A percentile compares a stretch with the other conserved stretches of the same genome.
Evolutionary conservation across 2,797 vertebrate species (phyloP).

Genomic region (Sciurus carolinensis): DNA sequence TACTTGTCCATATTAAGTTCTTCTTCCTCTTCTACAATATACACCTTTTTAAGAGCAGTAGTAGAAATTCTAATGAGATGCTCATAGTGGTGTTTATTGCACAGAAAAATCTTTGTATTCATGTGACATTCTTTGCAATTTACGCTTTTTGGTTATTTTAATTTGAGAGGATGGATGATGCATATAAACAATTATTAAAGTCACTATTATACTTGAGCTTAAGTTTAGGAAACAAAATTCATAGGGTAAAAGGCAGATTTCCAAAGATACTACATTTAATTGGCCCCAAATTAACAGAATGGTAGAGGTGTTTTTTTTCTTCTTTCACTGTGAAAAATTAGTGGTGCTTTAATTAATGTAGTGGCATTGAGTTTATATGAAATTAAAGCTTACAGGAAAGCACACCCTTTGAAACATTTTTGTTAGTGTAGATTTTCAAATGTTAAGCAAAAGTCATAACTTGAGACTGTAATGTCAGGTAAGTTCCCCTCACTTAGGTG

Average conservation of each 20-base stretch:
- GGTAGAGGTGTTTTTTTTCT: not conserved
- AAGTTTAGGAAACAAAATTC: constrained; percentile 56
- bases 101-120: constrained; percentile 26
- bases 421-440: constrained; percentile 3
- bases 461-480: not conserved
- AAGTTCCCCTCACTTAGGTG: too few species aligned
- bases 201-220: constrained; percentile 3
- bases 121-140: not conserved
- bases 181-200: constrained; percentile 60
- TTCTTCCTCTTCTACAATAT: not conserved
- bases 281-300: constrained; percentile 57
- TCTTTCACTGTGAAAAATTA: constrained; percentile 65
- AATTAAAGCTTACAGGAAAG: constrained; percentile 53
- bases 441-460: not conserved
- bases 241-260: constrained; percentile 59
- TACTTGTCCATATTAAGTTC: not conserved
- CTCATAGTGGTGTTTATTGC: not conserved
- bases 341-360: constrained; percentile 76
- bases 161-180: constrained; percentile 45
- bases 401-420: constrained; percentile 48
- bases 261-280: constrained; percentile 59
- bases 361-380: constrained; percentile 39
- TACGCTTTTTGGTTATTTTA: constrained; percentile 40
- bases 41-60: not conserved
- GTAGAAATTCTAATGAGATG: not conserved